Base-by-base conservation (phyloP, 2,797 vertebrate genomes). In the Eurystomus glaucurus region DNA sequence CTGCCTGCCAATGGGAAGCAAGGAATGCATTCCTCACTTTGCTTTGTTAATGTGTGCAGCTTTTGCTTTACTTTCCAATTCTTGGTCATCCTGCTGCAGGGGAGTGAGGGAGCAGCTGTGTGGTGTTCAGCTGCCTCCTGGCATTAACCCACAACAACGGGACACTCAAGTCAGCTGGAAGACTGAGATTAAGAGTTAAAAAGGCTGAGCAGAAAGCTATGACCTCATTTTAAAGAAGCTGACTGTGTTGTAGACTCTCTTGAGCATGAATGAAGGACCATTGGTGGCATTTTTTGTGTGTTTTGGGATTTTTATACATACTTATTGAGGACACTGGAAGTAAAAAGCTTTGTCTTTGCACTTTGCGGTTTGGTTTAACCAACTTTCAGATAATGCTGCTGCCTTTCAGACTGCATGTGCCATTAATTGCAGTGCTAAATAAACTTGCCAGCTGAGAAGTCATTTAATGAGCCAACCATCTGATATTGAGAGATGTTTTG, bases 371-470 rank as follows among this genome's bases (percentile, higher is more conserved):
- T 21, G 14, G 10, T 58, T 88, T 90, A 61, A 68, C 6, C 14
- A 60, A 1, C 6, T 8, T 65, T 54, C 46, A 69, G 74, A 3
- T 52, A 37, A 16, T 52, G 21, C 14, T 87, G 2, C 11, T 86
- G 3, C 7, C 2, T 65, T 87, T 64, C 29, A 48, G 16, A 31
- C 3, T 12, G 5, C 0, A 1, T 7, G 0, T n/a, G 28, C 9
- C 6, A 4, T 55, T 77, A 52, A 16, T 45, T 90, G 18, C 31
- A n/a, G 11, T 37, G 48, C 39, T 75, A 3, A 68, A 55, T 57
- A 57, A 48, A 41, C 29, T 60, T 48, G 19, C 4, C 48, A 51
- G 22, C 6, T 72, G 29, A 68, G 23, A 78, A 78, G 6, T 41
- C 8, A 10, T 54, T 61, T 46, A 8, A 6, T 48, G 12, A 88